phyloP scores from a whole-genome alignment of 2,888 invertebrate species.

The Gerosis bhagava region DNA sequence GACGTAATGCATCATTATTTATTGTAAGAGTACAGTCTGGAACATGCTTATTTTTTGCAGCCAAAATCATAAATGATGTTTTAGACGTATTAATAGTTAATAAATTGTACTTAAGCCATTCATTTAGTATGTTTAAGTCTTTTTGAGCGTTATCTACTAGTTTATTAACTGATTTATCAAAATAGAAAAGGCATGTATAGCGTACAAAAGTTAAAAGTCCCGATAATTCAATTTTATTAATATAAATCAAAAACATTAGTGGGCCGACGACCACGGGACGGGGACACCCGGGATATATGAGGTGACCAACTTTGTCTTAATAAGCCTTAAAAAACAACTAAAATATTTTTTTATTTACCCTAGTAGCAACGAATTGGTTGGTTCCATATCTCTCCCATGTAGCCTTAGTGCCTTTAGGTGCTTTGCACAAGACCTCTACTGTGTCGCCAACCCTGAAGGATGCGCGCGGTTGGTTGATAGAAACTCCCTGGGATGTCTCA shows the following conservation, averaged over 20 bases:
- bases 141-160: slow-evolving; percentile 1
- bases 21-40: too few species aligned
- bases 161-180: too few species aligned
- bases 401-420: slow-evolving; percentile 42
- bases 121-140: slow-evolving; percentile 3
- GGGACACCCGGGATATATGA: too few species aligned
- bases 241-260: not conserved
- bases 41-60: too few species aligned
- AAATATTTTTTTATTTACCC: too few species aligned
- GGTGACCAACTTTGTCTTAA: too few species aligned
- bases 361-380: slow-evolving; percentile 55
- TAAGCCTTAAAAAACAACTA: too few species aligned
- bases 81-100: slow-evolving; percentile 8
- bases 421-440: slow-evolving; percentile 57
- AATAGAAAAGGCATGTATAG: slow-evolving; percentile 4
- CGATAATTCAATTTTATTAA: slow-evolving; percentile 7
- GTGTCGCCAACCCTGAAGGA: slow-evolving; percentile 60
- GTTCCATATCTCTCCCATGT: slow-evolving; percentile 57
- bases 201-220: not conserved
- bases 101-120: too few species aligned
- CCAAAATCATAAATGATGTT: slow-evolving; percentile 8
- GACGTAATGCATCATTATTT: too few species aligned
- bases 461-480: slow-evolving; percentile 60
- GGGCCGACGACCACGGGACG: not conserved
- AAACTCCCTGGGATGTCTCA: slow-evolving; percentile 46